Conservation (phyloP, 2,797 vertebrate genomes). For the Megalops cyprinoides region DNA sequence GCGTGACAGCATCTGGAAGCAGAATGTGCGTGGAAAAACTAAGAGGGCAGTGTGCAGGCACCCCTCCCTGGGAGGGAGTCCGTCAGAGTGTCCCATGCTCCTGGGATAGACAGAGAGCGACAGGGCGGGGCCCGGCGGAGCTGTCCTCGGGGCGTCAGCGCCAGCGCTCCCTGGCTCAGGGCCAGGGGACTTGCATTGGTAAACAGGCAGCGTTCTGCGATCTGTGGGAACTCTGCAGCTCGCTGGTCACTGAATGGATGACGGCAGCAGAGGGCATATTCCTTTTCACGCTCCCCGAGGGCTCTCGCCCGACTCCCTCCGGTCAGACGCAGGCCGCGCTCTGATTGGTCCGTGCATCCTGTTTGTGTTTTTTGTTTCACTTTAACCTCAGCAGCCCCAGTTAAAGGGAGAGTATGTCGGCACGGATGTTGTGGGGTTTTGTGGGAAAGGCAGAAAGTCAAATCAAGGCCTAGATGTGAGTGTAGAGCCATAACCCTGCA, state of each 20-base stretch:
- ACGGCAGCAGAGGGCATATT: neutral
- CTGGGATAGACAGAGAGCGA: neutral
- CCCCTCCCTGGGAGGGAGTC: too few species aligned
- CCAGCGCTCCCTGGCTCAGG: neutral
- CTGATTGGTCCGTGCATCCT: neutral
- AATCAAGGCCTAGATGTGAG: neutral
- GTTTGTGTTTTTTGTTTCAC: neutral
- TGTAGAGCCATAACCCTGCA: neutral
- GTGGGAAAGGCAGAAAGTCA: too few species aligned
- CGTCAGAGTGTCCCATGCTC: too few species aligned
- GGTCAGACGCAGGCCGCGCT: neutral
- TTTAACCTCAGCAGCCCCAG: neutral
- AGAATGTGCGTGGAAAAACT: too few species aligned
- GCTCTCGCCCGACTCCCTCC: neutral
- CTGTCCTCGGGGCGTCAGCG: neutral
- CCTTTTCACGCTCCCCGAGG: neutral
- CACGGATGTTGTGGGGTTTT: too few species aligned
- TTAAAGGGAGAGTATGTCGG: too few species aligned
- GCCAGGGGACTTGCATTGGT: constrained; percentile 15
- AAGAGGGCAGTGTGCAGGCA: too few species aligned
- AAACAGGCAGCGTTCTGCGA: constrained; percentile 32
- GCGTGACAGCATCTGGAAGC: too few species aligned
- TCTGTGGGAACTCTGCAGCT: constrained; percentile 2
- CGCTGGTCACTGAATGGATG: constrained; percentile 23
- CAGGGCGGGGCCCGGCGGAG: constrained; percentile 1